These are phyloP conservation scores for Heliothis subflexa DNA, from an alignment of 1,140 invertebrate genomes.

Conservation along the genomic window DNA sequence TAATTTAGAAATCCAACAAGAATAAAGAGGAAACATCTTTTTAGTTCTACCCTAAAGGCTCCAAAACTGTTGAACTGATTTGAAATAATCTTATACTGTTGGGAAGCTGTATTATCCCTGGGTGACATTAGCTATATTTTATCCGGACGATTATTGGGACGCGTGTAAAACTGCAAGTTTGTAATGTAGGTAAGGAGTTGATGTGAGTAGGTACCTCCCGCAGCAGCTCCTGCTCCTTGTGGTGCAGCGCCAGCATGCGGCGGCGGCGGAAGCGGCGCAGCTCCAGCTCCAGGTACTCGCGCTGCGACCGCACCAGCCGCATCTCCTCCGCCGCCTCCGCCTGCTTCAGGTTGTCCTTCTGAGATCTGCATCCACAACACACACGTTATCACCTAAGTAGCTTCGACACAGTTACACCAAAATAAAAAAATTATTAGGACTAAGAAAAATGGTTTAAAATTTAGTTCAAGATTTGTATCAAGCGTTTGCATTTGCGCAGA, in stretches of 20 bases:
- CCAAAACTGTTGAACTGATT: too few species aligned
- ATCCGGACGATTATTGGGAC: too few species aligned
- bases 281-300: conserved; percentile 96
- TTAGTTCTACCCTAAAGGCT: too few species aligned
- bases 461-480: not conserved
- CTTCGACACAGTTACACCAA: too few species aligned
- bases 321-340: conserved; percentile 97
- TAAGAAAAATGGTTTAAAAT: too few species aligned
- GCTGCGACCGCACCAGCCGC: conserved; percentile 94
- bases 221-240: conserved; percentile 96
- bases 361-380: conserved; percentile 86
- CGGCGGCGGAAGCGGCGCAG: conserved; percentile 96
- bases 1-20: too few species aligned
- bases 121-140: too few species aligned
- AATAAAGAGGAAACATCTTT: too few species aligned
- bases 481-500: not conserved
- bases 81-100: too few species aligned
- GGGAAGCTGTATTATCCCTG: too few species aligned
- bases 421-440: too few species aligned
- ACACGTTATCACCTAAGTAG: not conserved
- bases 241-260: conserved; percentile 95
- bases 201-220: conserved; percentile 89
- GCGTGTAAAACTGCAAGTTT: not conserved
- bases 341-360: conserved; percentile 97
- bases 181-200: not conserved